Conservation (phyloP, 2,113 vertebrate genomes). For the Stigmatopora argus region DNA sequence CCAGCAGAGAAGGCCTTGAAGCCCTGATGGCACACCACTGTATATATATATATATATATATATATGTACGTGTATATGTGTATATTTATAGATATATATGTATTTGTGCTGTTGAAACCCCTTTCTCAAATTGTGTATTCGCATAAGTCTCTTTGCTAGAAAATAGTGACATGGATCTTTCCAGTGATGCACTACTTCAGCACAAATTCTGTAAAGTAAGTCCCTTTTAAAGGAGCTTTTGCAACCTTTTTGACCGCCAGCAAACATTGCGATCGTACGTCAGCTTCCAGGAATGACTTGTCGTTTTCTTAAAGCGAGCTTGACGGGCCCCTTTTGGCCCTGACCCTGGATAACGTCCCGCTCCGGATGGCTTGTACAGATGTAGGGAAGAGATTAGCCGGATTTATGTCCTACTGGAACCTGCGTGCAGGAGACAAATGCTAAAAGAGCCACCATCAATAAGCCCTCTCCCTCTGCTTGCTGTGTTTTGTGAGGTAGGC, state of each 20-base stretch:
- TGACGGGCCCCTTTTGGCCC: conserved; percentile 21
- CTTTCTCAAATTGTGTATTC: too few species aligned
- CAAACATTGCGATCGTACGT: conserved; percentile 21
- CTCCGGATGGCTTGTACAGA: conserved; percentile 18
- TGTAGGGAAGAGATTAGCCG: conserved; percentile 36
- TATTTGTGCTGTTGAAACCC: too few species aligned
- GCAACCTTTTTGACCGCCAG: not conserved
- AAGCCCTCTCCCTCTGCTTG: conserved; percentile 26
- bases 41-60: too few species aligned
- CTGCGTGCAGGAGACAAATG: conserved; percentile 48
- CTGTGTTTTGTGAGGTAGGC: conserved; percentile 50
- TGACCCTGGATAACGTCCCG: conserved; percentile 37
- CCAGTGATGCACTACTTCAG: not conserved
- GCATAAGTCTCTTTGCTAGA: not conserved
- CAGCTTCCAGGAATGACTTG: conserved; percentile 24
- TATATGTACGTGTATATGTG: too few species aligned
- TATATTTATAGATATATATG: too few species aligned
- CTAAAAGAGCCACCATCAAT: conserved; percentile 64
- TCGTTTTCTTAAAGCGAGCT: conserved; percentile 33
- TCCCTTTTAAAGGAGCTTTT: not conserved
- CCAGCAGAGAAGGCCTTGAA: too few species aligned
- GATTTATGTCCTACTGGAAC: conserved; percentile 49
- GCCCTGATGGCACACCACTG: too few species aligned
- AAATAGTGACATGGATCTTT: not conserved
- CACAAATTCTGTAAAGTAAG: not conserved